These are phyloP conservation scores for Motacilla tschutschensis DNA, from an alignment of 2,113 vertebrate genomes.

Conservation along the genomic window DNA sequence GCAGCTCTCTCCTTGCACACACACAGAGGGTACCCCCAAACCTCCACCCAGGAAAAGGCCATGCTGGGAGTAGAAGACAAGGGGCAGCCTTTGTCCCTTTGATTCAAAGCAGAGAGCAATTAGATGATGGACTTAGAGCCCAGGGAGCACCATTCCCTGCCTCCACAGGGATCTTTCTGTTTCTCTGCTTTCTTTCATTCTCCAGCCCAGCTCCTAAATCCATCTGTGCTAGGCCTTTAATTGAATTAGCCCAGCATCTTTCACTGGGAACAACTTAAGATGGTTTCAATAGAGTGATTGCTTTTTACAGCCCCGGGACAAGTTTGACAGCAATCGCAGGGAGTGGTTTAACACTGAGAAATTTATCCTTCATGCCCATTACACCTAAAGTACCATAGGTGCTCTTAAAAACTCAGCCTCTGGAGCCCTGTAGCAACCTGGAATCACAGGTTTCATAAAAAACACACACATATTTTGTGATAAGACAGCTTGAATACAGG, in stretches of 20 bases:
- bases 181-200: constrained; percentile 24
- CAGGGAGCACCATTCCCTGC: background rate
- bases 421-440: background rate
- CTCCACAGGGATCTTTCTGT: background rate
- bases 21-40: background rate
- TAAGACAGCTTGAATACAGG: background rate
- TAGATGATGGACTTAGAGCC: constrained; percentile 40
- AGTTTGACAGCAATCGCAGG: background rate
- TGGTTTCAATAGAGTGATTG: background rate
- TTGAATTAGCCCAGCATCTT: constrained; percentile 48
- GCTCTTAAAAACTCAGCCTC: background rate
- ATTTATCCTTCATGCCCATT: background rate
- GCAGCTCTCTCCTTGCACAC: constrained; percentile 7
- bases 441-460: background rate
- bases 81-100: constrained; percentile 18
- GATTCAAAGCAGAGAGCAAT: constrained; percentile 27
- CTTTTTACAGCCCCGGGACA: background rate
- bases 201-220: constrained; percentile 20
- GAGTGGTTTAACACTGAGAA: background rate
- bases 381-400: background rate
- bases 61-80: constrained; percentile 16
- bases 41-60: constrained; percentile 11
- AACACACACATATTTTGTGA: background rate
- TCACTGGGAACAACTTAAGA: constrained; percentile 20
- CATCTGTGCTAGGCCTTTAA: constrained; percentile 10